Evolutionary conservation across 2,888 invertebrate genomes (phyloP), one percentile per base, ranked within the genome.

Genomic region (Dicroscelio sp.): DNA sequence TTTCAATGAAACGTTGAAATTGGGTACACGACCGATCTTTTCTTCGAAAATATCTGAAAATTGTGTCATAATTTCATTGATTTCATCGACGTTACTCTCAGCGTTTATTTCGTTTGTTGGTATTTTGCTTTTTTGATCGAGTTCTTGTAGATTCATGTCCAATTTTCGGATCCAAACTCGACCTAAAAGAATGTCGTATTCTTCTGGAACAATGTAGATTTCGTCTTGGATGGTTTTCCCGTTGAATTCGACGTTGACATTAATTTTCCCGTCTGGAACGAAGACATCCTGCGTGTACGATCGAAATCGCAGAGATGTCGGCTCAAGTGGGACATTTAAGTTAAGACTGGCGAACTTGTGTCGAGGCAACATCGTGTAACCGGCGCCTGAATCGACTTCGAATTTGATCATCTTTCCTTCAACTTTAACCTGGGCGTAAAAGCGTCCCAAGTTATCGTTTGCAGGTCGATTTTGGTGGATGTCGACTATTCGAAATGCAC

Each of bases 331-430:
- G 12, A 12, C n/a, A 27, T 69, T 14, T 3, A 89, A 5, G 17
- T 85, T 60, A n/a, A 89, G 69, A 52, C 71, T n/a, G 8, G 75
- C 38, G 20, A 30, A 86, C 14, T 65, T 1, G 30, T 86, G 6
- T 3, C 85, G 52, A 5, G 85, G 85, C 12, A 89, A 60, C 25
- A 89, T 69, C 12, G 89, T 86, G 31, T 89, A 88, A 1, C 65
- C 65, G 2, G 73, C 85, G 0, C 85, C 85, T 25, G 88, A 79
- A 30, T 84, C 88, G 17, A 88, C 58, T 75, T 89, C 88, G 35
- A 89, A 89, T 31, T 33, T 48, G 10, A 86, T 23, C 0, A 17
- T 23, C 43, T 85, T 71, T 43, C 91, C 88, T 52, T 78, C 58
- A 2, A 82, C 14, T 5, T 67, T 67, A 2, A 89, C 33, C 27